Base-by-base conservation (phyloP, 2,113 vertebrate species). In the Solea senegalensis region DNA sequence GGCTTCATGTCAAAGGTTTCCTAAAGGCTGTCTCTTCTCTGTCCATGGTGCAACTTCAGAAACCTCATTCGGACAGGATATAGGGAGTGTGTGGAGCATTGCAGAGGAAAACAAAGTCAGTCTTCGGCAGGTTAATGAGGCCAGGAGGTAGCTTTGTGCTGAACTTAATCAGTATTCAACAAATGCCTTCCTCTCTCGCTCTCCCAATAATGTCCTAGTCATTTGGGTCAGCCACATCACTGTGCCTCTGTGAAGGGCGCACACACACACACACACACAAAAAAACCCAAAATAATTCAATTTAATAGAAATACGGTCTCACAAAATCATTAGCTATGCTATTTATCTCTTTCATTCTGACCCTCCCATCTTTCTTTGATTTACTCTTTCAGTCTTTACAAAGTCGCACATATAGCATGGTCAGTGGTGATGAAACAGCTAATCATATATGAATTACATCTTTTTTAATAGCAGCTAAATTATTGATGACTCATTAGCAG, bases 41-140 rank as follows among this genome's bases (percentile, higher is more conserved):
- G 16, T 73, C 57, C 41, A 1, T 1, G 1, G 41, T 1, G 48
- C 45, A 61, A 74, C 68, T 82, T 83, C 58, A 2, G 61, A 80
- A 70, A 59, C 13, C 65, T 61, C 48, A 11, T 54, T 65, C 5
- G 34, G 57, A 76, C 67, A 64, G 79, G 79, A 73, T 58, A 60
- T 43, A 50, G 55, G 59, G 56, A 61, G 65, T 62, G 76, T 90
- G 85, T 84, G 86, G 78, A 71, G 70, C 65, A 60, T 15, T 61
- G 21, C 71, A 63, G 74, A 48, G 56, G 68, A 78, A 82, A 89
- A 91, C 90, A 92, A 90, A 91, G 82, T 68, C 54, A 11, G 54
- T 55, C 59, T 74, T 74, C 64, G 80, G 83, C 84, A 91, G 92
- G 91, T 93, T 92, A 92, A 93, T 92, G 90, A 92, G 91, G 89